A percentile compares a stretch with the other conserved stretches of the same genome.
Conservation (phyloP, 2,797 vertebrate genomes). For the Coracias cyanogaster region DNA sequence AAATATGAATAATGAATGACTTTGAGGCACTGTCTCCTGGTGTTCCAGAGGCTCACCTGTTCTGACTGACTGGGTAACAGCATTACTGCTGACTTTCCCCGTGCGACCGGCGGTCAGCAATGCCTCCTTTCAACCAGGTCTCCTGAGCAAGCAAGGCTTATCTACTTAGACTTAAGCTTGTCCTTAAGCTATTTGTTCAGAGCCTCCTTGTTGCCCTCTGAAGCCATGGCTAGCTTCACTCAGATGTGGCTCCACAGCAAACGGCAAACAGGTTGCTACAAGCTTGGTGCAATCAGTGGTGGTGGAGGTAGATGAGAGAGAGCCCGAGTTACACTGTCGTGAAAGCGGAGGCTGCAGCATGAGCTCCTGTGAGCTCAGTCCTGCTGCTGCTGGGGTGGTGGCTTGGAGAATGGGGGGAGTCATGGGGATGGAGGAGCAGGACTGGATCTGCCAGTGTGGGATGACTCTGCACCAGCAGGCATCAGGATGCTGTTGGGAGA, state of each 20-base stretch:
- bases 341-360: neutral
- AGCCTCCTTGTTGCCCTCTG: neutral
- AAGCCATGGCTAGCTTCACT: neutral
- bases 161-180: too few species aligned
- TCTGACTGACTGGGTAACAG: neutral
- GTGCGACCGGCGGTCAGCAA: rapidly evolving
- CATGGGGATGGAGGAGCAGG: neutral
- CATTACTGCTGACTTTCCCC: neutral
- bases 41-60: neutral
- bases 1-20: neutral
- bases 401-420: rapidly evolving
- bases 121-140: neutral
- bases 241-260: neutral
- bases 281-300: neutral
- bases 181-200: rapidly evolving
- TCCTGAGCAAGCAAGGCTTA: neutral
- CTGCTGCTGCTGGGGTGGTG: neutral
- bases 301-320: rapidly evolving
- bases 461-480: neutral
- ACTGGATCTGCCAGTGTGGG: rapidly evolving
- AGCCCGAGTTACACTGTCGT: rapidly evolving
- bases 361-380: neutral
- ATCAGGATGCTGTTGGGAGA: neutral
- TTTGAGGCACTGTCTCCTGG: neutral
- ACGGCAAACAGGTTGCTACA: rapidly evolving